Evolutionary conservation across 2,113 vertebrate species (phyloP).

Genomic region (Macquaria australasica): DNA sequence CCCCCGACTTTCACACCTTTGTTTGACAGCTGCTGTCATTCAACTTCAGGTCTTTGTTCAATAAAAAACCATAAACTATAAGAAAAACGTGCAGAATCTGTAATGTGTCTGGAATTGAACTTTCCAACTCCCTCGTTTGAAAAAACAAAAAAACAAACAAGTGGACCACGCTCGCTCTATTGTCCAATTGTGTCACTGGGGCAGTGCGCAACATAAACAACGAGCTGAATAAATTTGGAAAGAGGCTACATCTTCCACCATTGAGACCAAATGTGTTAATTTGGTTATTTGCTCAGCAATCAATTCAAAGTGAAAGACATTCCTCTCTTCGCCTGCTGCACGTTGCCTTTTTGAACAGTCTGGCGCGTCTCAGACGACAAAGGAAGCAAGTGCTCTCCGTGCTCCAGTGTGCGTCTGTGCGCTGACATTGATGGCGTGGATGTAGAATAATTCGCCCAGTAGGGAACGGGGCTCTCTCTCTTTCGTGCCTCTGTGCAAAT

Average conservation of each 20-base stretch:
- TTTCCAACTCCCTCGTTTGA: slow-evolving; percentile 48
- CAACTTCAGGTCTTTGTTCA: slow-evolving; percentile 67
- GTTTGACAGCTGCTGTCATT: slow-evolving; percentile 76
- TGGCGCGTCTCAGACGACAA: slow-evolving; percentile 87
- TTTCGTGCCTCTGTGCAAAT: slow-evolving; percentile 41
- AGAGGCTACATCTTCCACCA: neutral
- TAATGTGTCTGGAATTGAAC: slow-evolving; percentile 34
- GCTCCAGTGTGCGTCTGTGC: slow-evolving; percentile 75
- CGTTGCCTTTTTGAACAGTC: slow-evolving; percentile 81
- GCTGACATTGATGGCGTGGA: slow-evolving; percentile 84
- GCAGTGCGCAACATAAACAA: slow-evolving; percentile 78
- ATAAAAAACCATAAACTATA: neutral
- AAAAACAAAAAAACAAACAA: neutral
- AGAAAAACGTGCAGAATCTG: neutral
- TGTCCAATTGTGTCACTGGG: slow-evolving; percentile 77
- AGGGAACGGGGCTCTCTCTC: slow-evolving; percentile 41
- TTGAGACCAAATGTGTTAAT: neutral
- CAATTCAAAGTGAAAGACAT: slow-evolving; percentile 40
- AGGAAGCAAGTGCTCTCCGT: slow-evolving; percentile 82
- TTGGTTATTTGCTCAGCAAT: neutral
- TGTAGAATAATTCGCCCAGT: slow-evolving; percentile 76
- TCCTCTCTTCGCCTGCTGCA: slow-evolving; percentile 55
- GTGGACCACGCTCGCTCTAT: slow-evolving; percentile 65
- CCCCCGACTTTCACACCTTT: slow-evolving; percentile 75
- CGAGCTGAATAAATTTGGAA: slow-evolving; percentile 35